Evolutionary conservation across 2,797 vertebrate genomes (phyloP).

Genomic region (Catharus ustulatus): DNA sequence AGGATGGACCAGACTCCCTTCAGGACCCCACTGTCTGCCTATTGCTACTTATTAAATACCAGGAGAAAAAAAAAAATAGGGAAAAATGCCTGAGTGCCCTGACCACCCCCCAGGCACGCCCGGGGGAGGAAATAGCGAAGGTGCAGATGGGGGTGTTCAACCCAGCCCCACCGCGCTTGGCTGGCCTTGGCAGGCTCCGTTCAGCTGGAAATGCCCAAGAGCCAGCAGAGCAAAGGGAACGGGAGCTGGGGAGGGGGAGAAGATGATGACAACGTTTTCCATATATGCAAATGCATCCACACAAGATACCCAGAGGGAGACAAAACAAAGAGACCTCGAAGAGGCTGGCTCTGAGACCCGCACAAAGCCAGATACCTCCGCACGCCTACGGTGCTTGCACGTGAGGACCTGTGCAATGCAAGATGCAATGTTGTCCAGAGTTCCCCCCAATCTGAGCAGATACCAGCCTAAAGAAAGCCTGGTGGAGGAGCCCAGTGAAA

Average conservation of each 20-base stretch:
- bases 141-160: background rate
- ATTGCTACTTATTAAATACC: conserved; percentile 58
- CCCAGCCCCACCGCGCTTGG: conserved; percentile 40
- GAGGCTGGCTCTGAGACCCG: background rate
- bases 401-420: background rate
- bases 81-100: background rate
- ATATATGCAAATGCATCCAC: conserved; percentile 60
- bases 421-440: background rate
- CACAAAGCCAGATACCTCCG: conserved; percentile 33
- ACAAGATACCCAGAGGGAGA: conserved; percentile 36
- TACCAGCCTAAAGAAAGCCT: background rate
- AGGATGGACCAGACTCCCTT: background rate
- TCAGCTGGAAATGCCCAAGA: conserved; percentile 52
- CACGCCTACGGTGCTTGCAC: background rate
- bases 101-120: background rate
- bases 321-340: conserved; percentile 62
- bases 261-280: conserved; percentile 48
- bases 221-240: background rate
- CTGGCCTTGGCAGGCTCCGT: background rate
- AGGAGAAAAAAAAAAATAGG: background rate
- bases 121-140: background rate
- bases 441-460: background rate
- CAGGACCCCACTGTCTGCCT: conserved; percentile 13
- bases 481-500: conserved; percentile 6
- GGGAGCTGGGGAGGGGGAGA: conserved; percentile 55